Conservation (phyloP, 1,140 invertebrate species). For the Mycetomoellerius zeteki region DNA sequence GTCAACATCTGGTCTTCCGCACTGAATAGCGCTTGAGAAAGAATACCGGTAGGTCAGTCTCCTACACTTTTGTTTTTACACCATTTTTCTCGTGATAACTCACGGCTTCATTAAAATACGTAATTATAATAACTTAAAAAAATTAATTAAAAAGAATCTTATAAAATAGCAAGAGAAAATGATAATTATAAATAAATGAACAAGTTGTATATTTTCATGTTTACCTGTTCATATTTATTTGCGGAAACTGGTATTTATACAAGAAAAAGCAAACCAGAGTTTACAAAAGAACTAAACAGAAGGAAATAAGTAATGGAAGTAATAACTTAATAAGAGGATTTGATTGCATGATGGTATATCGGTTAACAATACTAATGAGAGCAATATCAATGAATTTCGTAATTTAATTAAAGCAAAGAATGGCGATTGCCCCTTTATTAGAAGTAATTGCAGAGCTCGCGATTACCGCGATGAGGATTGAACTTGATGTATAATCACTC, state of each 20-base stretch:
- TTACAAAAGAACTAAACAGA: not conserved
- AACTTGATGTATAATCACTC: slow-evolving; percentile 2
- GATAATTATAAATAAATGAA: slow-evolving; percentile 3
- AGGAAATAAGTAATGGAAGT: not conserved
- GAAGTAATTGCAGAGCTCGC: slow-evolving; percentile 20
- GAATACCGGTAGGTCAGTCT: slow-evolving; percentile 46
- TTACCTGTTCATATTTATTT: not conserved
- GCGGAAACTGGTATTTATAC: not conserved
- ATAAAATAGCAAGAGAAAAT: not conserved
- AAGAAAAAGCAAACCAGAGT: not conserved
- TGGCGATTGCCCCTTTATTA: slow-evolving; percentile 30
- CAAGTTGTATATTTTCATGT: not conserved
- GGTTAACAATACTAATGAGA: slow-evolving; percentile 35
- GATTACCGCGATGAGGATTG: not conserved
- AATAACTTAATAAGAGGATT: slow-evolving; percentile 3
- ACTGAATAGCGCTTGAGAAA: slow-evolving; percentile 56
- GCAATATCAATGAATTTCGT: not conserved
- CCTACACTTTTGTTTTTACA: slow-evolving; percentile 15
- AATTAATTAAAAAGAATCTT: not conserved
- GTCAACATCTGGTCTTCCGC: slow-evolving; percentile 53
- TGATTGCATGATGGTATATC: slow-evolving; percentile 4
- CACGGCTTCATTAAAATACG: not conserved
- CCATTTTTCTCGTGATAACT: slow-evolving; percentile 28
- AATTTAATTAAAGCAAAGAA: slow-evolving; percentile 45
- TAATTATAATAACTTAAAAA: not conserved